phyloP scores from a whole-genome alignment of 2,888 invertebrate species.

The Saturnia pavonia region DNA sequence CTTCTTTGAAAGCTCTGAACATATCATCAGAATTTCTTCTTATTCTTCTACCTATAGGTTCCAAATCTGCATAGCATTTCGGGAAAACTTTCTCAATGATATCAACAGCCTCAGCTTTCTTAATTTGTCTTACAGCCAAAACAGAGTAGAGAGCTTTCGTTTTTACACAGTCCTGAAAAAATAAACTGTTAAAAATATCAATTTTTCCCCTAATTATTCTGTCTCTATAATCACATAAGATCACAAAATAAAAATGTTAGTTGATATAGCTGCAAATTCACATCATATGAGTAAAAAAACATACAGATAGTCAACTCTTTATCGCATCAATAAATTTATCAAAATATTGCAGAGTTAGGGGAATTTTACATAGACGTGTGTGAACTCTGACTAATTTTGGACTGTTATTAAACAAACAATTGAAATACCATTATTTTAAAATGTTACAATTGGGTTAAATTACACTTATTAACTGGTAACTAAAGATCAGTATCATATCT shows the following conservation, averaged over 20 bases:
- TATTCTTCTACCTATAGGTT: conserved; percentile 92
- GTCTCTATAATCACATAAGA: background rate
- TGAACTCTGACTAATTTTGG: too few species aligned
- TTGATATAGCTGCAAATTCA: background rate
- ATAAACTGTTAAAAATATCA: background rate
- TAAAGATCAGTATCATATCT: too few species aligned
- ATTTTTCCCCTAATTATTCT: background rate
- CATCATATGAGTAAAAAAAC: background rate
- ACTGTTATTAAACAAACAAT: too few species aligned
- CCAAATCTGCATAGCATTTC: conserved; percentile 95
- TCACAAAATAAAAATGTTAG: background rate
- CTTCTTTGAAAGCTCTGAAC: conserved; percentile 88
- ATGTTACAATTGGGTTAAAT: too few species aligned
- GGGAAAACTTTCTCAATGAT: conserved; percentile 94
- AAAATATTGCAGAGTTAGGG: background rate
- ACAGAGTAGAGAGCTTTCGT: conserved; percentile 93
- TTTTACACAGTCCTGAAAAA: conserved; percentile 91
- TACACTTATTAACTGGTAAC: too few species aligned
- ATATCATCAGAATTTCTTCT: conserved; percentile 89
- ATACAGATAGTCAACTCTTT: background rate
- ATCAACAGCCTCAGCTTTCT: conserved; percentile 85
- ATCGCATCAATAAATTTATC: background rate
- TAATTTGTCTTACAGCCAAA: conserved; percentile 89
- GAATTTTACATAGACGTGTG: too few species aligned
- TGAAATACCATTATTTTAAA: too few species aligned